phyloP scores from a whole-genome alignment of 1,140 invertebrate species.

The Camponotus floridanus region DNA sequence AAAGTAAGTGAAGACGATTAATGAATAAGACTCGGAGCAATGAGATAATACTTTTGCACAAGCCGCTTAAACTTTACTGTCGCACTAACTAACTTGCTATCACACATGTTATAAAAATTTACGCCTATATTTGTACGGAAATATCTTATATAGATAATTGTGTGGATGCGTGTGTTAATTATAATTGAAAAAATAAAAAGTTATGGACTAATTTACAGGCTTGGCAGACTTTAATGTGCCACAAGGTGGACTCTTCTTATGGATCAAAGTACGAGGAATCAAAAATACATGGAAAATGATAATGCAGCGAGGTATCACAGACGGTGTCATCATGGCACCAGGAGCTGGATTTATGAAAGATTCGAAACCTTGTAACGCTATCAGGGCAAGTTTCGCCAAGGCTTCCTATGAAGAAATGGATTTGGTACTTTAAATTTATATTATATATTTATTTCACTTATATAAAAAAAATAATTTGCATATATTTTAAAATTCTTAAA shows the following conservation, averaged over 20 bases:
- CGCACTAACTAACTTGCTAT: too few relatives aligned
- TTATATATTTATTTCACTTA: conserved; percentile 9
- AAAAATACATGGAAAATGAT: conserved; percentile 92
- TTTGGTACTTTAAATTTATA: conserved; percentile 70
- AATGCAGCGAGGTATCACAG: conserved; percentile 87
- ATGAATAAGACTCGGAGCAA: neutral
- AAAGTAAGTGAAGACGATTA: neutral
- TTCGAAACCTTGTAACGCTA: conserved; percentile 87
- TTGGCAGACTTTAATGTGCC: conserved; percentile 90
- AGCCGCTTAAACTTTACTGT: neutral
- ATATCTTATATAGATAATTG: neutral
- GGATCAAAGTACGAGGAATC: conserved; percentile 90
- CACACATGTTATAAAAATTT: neutral
- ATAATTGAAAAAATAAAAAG: neutral
- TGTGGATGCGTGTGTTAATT: neutral
- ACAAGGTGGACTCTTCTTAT: conserved; percentile 92
- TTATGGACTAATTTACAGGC: conserved; percentile 78
- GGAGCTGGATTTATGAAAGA: conserved; percentile 90
- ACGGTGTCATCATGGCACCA: conserved; percentile 90
- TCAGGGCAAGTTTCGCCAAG: conserved; percentile 90
- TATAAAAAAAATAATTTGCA: neutral
- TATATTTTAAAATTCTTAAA: neutral
- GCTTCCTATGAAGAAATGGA: conserved; percentile 89
- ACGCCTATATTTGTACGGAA: neutral
- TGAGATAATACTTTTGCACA: neutral